Evolutionary conservation across 2,888 invertebrate species (phyloP), one percentile per base, ranked within the genome.

Genomic region (Cheiracanthium punctorium): DNA sequence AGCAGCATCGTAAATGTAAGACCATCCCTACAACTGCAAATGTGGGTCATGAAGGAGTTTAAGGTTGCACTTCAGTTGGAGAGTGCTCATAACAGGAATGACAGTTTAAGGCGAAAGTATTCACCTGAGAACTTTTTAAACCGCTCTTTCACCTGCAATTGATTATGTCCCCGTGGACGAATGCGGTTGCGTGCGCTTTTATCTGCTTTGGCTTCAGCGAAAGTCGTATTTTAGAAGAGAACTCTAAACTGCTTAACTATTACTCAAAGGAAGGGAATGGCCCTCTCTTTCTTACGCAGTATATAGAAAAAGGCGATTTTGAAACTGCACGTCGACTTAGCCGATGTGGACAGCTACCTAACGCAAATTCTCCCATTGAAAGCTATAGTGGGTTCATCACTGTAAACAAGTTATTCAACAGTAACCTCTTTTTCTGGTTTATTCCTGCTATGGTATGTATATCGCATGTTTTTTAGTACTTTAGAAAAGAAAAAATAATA

Each of bases 351-450:
- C 85, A 89, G 0, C 88, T 91, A 1, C 89, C 89, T 30, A 79
- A 84, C 43, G 90, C 90, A 8, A n/a, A n/a, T n/a, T 90, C 91
- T 14, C 92, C 93, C 17, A 92, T 95, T 30, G 93, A 93, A 89
- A 96, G 96, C 90, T 95, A 95, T 90, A 93, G 96, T n/a, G 96
- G 96, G 12, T 97, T 94, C 91, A 93, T 97, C 79, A 97, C 97
- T 0, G 97, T 97, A 0, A 95, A 97, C 91, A 94, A 95, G 90
- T 91, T 93, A 0, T 95, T 93, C 90, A 94, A 95, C 89, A 96
- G 96, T 0, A 96, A 97, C 90, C 93, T 96, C 92, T 97, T 97
- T 92, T 96, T 97, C 92, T 97, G 97, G 97, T 97, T 95, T 91
- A 97, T 97, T 91, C 96, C 96, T 0, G 94, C 96, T 0, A 93